These are phyloP conservation scores for Tolypeutes matacus DNA, from an alignment of 2,797 vertebrate genomes.

Conservation along the genomic window DNA sequence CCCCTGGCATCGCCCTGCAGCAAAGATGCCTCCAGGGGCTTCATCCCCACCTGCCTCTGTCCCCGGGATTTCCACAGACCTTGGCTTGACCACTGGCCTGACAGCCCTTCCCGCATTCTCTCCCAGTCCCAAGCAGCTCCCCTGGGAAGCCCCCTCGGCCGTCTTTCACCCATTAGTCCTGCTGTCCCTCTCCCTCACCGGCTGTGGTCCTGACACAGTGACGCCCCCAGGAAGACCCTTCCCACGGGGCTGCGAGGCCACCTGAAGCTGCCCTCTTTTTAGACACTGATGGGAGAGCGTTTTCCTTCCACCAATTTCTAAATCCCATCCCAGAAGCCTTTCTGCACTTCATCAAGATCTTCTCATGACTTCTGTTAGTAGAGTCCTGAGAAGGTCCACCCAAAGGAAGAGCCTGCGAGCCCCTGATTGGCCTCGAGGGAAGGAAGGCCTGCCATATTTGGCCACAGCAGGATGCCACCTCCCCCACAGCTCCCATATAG, in stretches of 20 bases:
- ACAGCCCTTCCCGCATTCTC: not conserved
- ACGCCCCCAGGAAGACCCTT: not conserved
- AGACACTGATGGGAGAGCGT: not conserved
- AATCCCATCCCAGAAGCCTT: not conserved
- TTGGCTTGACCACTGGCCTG: not conserved
- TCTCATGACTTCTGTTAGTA: not conserved
- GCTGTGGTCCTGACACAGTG: too few species aligned
- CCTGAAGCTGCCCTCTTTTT: not conserved
- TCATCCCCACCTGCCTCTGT: not conserved
- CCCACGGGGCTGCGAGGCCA: not conserved
- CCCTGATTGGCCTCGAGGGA: conserved; percentile 61
- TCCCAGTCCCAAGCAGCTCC: not conserved
- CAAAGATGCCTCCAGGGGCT: not conserved
- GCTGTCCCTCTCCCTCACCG: not conserved
- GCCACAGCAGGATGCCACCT: conserved; percentile 29
- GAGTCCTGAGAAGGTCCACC: not conserved
- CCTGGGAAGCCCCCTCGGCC: not conserved
- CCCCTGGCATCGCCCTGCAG: too few species aligned
- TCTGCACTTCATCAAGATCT: conserved; percentile 31
- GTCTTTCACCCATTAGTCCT: not conserved
- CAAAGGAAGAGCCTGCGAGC: conserved; percentile 36
- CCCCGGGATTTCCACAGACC: not conserved
- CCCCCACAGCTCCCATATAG: conserved; percentile 76
- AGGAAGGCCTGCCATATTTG: conserved; percentile 71
- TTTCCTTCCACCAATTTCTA: not conserved